Base-by-base conservation (phyloP, 2,888 invertebrate species). In the Myopa testacea region DNA sequence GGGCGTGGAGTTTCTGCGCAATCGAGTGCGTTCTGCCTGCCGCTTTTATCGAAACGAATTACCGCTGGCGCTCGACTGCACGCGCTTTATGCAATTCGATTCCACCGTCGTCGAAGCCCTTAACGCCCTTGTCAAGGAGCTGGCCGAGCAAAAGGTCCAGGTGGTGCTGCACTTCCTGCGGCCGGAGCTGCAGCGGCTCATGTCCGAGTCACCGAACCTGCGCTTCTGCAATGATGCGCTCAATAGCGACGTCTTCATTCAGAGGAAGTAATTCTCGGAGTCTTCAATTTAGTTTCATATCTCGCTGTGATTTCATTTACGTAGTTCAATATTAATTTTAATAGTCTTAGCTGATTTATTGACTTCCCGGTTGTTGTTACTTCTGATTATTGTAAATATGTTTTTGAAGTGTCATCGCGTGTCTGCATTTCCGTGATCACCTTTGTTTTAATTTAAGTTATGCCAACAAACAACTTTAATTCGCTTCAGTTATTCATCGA, bases 41-140 rank as follows among this genome's bases (percentile, higher is more conserved):
- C 81, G 87, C 68, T 85, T 90, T 50, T 90, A 89, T n/a, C 86
- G 87, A 79, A 86, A 89, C 81, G 87, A 87, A 40, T 88, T 90
- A 14, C 92, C 92, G 0, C 85, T 93, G 37, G 91, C 92, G 0
- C 84, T 96, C 1, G 93, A 95, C 87, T 94, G 94, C 83, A 85
- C 86, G 1, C 91, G 91, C 80, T 91, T 95, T 80, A 90, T 92
- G 80, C 90, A 92, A 76, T 87, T 94, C 55, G 95, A 96, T 90
- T 93, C 93, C 86, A 92, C 94, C 0, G 92, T 93, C 12, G 90
- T 91, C 7, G 90, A 94, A 92, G 91, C 92, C 72, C 87, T 95
- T 4, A 91, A 91, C 79, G 90, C 91, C 0, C 84, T 94, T 10
- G 87, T 91, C 6, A 90, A 90, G 79, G 92, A 92, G 77, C 91